Conservation (phyloP, 1,140 invertebrate genomes). For the Aphis craccivora region DNA sequence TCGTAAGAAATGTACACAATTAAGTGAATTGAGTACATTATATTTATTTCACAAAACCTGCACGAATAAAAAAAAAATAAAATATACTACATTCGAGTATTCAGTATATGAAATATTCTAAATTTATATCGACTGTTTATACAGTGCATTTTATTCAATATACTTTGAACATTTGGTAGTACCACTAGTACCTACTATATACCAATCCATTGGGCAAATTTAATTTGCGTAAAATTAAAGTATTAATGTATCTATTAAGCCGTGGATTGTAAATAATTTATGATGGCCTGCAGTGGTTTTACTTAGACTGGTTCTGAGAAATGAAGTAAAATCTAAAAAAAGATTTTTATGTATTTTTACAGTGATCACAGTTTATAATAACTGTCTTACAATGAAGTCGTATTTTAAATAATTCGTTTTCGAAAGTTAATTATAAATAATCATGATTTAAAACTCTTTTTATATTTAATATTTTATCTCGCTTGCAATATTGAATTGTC, state of each 20-base stretch:
- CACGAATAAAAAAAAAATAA: not conserved
- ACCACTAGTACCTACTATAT: too few species aligned
- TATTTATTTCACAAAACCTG: not conserved
- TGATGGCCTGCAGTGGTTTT: constrained; percentile 13
- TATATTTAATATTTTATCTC: not conserved
- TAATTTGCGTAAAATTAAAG: constrained; percentile 52
- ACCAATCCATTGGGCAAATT: not conserved
- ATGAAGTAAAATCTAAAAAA: not conserved
- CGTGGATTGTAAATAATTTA: constrained; percentile 38
- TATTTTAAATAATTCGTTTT: not conserved
- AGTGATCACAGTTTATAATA: not conserved
- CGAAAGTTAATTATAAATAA: constrained; percentile 2
- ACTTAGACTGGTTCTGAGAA: constrained; percentile 17
- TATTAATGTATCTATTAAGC: constrained; percentile 42
- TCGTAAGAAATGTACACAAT: too few species aligned
- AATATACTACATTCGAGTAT: not conserved
- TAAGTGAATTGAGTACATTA: not conserved
- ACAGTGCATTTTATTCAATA: not conserved
- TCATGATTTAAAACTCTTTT: not conserved
- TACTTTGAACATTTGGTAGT: constrained; percentile 6
- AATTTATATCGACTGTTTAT: not conserved
- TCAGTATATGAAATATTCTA: not conserved
- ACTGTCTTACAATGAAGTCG: not conserved
- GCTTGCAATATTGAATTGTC: not conserved
- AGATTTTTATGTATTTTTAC: constrained; percentile 13